Evolutionary conservation across 2,797 vertebrate species (phyloP).

Genomic region (Meda fulgida): DNA sequence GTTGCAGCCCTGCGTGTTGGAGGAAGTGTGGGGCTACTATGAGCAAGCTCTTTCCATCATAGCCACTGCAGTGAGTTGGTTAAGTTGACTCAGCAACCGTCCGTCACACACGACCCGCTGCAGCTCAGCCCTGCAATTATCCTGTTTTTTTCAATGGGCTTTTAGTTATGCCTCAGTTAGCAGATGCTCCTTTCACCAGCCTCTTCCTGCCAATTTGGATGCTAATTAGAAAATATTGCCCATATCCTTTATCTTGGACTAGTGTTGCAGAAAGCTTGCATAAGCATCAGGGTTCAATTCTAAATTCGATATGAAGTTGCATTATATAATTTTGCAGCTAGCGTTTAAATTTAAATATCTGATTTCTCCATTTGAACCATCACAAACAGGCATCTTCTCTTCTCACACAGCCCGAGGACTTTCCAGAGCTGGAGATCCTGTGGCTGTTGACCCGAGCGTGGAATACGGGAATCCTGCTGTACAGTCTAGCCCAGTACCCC

Average conservation of each 20-base stretch:
- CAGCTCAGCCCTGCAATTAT: constrained; percentile 73
- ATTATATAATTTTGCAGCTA: neutral
- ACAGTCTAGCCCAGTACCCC: constrained; percentile 78
- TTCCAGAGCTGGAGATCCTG: constrained; percentile 88
- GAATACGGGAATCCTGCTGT: constrained; percentile 89
- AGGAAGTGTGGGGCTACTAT: constrained; percentile 87
- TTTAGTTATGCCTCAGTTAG: constrained; percentile 79
- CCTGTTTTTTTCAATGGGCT: constrained; percentile 77
- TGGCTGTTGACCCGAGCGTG: constrained; percentile 92
- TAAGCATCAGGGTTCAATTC: constrained; percentile 10
- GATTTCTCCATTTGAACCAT: neutral
- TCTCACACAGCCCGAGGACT: constrained; percentile 72
- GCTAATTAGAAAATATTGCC: constrained; percentile 68
- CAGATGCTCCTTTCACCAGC: constrained; percentile 82
- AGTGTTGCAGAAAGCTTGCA: constrained; percentile 21
- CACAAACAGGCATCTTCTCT: neutral
- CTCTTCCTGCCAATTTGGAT: constrained; percentile 82
- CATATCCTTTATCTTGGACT: constrained; percentile 27
- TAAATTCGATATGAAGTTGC: neutral
- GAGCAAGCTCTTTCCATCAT: constrained; percentile 86
- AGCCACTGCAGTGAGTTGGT: constrained; percentile 79
- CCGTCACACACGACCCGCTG: constrained; percentile 64
- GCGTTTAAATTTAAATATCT: neutral
- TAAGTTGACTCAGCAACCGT: constrained; percentile 56
- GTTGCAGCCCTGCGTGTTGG: constrained; percentile 78